These are phyloP conservation scores for human DNA, from an alignment of 2,113 vertebrate species.

Conservation along the genomic window DNA sequence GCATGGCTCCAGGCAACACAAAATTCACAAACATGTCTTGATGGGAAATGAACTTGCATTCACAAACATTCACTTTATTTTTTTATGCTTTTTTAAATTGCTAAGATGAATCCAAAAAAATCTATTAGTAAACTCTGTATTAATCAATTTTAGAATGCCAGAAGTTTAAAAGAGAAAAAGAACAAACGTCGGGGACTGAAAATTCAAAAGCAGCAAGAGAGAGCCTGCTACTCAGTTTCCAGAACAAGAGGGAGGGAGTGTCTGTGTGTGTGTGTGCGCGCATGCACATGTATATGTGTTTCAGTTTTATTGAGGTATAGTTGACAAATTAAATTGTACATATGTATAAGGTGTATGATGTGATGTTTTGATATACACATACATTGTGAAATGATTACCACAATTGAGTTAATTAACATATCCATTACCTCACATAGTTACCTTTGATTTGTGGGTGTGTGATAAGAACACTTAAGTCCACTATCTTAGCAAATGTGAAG, in stretches of 20 bases:
- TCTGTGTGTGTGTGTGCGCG: no score
- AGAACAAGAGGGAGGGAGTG: not conserved
- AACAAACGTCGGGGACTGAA: not conserved
- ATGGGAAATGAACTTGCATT: constrained; percentile 1
- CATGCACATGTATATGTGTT: not conserved
- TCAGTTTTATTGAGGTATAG: not conserved
- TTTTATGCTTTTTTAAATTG: not conserved
- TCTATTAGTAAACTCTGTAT: not conserved
- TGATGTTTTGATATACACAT: not conserved
- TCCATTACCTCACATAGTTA: not conserved
- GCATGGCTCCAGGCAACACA: not conserved
- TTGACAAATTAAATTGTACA: not conserved
- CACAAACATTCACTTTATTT: constrained; percentile 2
- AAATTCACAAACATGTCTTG: not conserved
- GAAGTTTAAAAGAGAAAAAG: not conserved
- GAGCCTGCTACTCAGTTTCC: not conserved
- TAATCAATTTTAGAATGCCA: not conserved
- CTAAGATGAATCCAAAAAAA: not conserved
- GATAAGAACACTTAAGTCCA: not conserved
- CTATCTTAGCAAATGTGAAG: not conserved
- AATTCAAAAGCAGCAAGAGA: not conserved
- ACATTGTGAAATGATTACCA: not conserved
- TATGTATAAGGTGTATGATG: not conserved
- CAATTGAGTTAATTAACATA: not conserved
- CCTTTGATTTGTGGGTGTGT: not conserved